Conservation (phyloP, 2,888 invertebrate species). For the Eremobia ochroleuca region DNA sequence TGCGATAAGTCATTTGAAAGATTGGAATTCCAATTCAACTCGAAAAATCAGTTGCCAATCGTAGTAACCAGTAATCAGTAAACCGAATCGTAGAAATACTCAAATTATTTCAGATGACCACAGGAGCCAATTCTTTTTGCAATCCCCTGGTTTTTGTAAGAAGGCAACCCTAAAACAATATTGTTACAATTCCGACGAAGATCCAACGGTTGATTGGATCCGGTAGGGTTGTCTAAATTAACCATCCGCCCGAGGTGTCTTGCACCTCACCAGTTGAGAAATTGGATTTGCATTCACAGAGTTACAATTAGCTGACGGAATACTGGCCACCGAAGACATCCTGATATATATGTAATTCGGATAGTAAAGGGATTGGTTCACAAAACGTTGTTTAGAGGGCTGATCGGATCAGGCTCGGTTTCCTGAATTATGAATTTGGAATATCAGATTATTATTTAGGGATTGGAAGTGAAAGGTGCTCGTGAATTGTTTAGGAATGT, state of each 20-base stretch:
- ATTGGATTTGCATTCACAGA: slow-evolving; percentile 76
- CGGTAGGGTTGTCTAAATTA: slow-evolving; percentile 69
- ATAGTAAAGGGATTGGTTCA: slow-evolving; percentile 60
- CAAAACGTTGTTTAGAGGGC: slow-evolving; percentile 47
- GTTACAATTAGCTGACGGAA: slow-evolving; percentile 73
- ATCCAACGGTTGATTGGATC: slow-evolving; percentile 68
- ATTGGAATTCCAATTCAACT: background rate
- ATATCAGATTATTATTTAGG: slow-evolving; percentile 61
- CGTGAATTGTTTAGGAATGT: slow-evolving; percentile 58
- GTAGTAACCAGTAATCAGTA: too few relatives aligned
- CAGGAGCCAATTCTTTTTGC: slow-evolving; percentile 31
- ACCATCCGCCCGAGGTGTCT: slow-evolving; percentile 65
- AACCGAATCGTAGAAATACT: slow-evolving; percentile 14
- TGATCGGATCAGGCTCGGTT: slow-evolving; percentile 38
- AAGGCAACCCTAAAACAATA: slow-evolving; percentile 63
- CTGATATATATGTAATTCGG: slow-evolving; percentile 72
- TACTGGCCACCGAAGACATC: slow-evolving; percentile 64
- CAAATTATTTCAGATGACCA: slow-evolving; percentile 34
- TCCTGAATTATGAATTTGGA: slow-evolving; percentile 55
- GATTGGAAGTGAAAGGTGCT: slow-evolving; percentile 46
- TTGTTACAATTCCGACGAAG: slow-evolving; percentile 63
- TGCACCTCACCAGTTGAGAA: slow-evolving; percentile 66
- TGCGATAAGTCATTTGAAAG: background rate
- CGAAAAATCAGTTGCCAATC: background rate
- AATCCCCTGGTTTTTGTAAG: slow-evolving; percentile 45